Percentiles rank a stretch among this genome's conserved stretches.
These are phyloP conservation scores for Halcyon leucocephala DNA, from an alignment of 2,797 vertebrate species.

Conservation along the genomic window DNA sequence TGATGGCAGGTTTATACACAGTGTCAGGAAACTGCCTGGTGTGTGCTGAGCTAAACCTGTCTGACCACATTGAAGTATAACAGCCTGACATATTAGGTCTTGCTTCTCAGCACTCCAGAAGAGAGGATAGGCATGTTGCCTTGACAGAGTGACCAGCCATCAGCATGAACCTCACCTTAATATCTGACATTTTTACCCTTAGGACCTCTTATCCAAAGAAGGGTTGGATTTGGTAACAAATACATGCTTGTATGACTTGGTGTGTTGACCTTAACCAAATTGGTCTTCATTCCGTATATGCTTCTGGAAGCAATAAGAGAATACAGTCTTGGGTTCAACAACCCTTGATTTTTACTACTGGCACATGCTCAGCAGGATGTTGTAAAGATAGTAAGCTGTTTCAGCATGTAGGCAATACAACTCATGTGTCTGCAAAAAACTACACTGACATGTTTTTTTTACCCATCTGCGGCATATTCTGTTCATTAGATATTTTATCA, in stretches of 20 bases:
- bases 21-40: neutral
- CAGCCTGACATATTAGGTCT: neutral
- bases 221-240: neutral
- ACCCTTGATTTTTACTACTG: neutral
- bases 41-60: neutral
- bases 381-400: neutral
- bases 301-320: neutral
- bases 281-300: neutral
- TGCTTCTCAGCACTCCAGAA: neutral
- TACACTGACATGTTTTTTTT: neutral
- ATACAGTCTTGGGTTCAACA: neutral
- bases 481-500: neutral
- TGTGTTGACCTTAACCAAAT: neutral
- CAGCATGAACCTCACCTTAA: neutral
- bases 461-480: neutral
- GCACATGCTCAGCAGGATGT: neutral
- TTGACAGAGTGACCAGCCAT: neutral
- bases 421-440: neutral
- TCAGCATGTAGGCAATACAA: neutral
- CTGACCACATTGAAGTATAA: rapidly evolving
- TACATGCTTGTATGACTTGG: rapidly evolving
- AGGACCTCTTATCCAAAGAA: neutral
- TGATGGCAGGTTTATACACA: neutral
- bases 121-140: neutral
- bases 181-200: rapidly evolving